Percentiles rank a stretch among this genome's conserved stretches.
These are phyloP conservation scores for Callipepla squamata DNA, from an alignment of 2,113 vertebrate genomes.

Conservation along the genomic window DNA sequence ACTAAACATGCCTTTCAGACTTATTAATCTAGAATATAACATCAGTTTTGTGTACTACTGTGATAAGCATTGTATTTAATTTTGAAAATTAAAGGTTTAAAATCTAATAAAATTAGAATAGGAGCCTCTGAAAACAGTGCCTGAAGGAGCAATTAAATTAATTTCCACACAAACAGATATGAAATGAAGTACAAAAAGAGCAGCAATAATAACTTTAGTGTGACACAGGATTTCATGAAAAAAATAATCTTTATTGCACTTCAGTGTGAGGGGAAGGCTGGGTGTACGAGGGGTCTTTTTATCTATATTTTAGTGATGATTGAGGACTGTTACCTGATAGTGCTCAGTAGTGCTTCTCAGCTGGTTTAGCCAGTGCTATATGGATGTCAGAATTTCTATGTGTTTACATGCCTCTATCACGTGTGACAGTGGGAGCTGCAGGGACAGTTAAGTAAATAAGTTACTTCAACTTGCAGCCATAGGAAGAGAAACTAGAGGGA, in stretches of 20 bases:
- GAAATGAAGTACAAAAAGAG: slow-evolving; percentile 43
- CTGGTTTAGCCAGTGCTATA: background rate
- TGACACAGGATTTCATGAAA: slow-evolving; percentile 30
- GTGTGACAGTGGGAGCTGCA: background rate
- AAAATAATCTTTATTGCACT: background rate
- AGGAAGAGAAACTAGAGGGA: background rate
- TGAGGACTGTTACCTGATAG: background rate
- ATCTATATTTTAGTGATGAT: background rate
- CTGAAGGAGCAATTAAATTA: slow-evolving; percentile 53
- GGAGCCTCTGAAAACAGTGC: slow-evolving; percentile 12
- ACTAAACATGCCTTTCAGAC: background rate
- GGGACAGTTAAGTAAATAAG: background rate
- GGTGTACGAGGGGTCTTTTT: background rate
- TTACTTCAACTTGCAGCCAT: background rate
- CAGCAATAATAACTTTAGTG: slow-evolving; percentile 7
- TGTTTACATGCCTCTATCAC: background rate
- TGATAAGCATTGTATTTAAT: slow-evolving; percentile 37
- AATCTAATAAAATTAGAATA: slow-evolving; percentile 35
- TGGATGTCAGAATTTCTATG: background rate
- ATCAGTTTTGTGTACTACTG: slow-evolving; percentile 18
- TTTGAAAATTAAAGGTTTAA: slow-evolving; percentile 35
- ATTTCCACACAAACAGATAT: slow-evolving; percentile 27
- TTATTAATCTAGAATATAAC: background rate
- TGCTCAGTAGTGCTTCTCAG: background rate
- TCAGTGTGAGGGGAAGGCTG: background rate